Percentiles rank a stretch among this genome's conserved stretches.
These are phyloP conservation scores for Chloroceryle inda DNA, from an alignment of 2,797 vertebrate genomes.

Conservation along the genomic window DNA sequence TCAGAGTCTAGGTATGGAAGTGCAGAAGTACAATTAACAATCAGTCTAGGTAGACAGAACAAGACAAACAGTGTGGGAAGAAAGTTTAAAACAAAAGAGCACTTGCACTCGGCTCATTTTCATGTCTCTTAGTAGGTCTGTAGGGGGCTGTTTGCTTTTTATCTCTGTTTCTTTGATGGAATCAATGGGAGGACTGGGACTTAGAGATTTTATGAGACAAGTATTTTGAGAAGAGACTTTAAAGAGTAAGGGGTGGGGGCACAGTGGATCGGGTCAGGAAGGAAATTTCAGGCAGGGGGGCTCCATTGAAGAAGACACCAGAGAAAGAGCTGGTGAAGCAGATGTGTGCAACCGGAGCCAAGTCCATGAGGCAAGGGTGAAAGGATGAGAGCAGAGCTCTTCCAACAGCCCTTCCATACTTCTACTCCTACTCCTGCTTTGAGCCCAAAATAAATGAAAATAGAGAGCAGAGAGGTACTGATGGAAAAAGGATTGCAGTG, in stretches of 20 bases:
- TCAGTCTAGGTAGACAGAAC: background rate
- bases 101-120: background rate
- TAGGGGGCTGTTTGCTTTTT: background rate
- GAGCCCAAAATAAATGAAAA: background rate
- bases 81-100: background rate
- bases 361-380: background rate
- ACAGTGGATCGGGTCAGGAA: background rate
- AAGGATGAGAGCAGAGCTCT: background rate
- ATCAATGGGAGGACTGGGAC: background rate
- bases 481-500: background rate
- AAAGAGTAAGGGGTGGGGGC: background rate
- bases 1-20: background rate
- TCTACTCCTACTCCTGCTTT: background rate
- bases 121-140: background rate
- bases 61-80: background rate
- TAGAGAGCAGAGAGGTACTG: background rate
- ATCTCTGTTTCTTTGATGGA: background rate
- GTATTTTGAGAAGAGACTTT: conserved; percentile 6
- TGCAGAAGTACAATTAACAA: background rate
- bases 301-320: background rate
- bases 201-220: background rate
- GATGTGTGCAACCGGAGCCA: background rate
- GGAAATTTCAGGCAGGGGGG: background rate
- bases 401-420: background rate
- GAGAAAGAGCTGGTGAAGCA: background rate